A percentile compares a stretch with the other conserved stretches of the same genome.
Evolutionary conservation across 2,888 invertebrate species (phyloP).

Genomic region (Caradrina kadenii): DNA sequence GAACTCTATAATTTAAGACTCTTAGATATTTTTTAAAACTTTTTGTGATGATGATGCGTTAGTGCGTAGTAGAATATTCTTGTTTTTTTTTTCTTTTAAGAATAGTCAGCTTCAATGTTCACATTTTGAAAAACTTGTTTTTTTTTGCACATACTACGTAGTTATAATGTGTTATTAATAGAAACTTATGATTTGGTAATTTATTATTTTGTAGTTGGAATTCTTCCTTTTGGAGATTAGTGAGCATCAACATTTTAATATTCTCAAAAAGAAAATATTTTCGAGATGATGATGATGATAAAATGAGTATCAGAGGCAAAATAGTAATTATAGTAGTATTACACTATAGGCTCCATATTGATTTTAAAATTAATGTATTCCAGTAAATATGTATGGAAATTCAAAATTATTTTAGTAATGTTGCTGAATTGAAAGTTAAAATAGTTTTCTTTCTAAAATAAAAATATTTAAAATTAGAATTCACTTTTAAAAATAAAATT

Average conservation of each 20-base stretch:
- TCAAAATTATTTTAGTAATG: too few species aligned
- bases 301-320: conserved; percentile 1
- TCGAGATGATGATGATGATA: conserved; percentile 22
- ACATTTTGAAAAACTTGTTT: conserved; percentile 12
- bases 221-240: conserved; percentile 1
- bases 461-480: not conserved
- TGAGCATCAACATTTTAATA: conserved; percentile 22
- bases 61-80: conserved; percentile 4
- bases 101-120: conserved; percentile 6
- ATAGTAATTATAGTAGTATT: not conserved
- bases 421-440: too few species aligned
- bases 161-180: not conserved
- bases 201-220: conserved; percentile 11
- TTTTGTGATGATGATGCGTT: conserved; percentile 10
- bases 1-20: conserved; percentile 19
- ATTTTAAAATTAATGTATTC: not conserved
- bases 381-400: too few species aligned
- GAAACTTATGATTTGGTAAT: conserved; percentile 24
- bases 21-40: not conserved
- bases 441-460: not conserved
- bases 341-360: not conserved
- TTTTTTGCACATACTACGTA: not conserved
- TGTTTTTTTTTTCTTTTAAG: not conserved
- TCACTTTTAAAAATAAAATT: not conserved
- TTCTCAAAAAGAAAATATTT: conserved; percentile 24